Evolutionary conservation across 1,140 invertebrate species (phyloP).

Genomic region (Macrotrachela quadricornifera): DNA sequence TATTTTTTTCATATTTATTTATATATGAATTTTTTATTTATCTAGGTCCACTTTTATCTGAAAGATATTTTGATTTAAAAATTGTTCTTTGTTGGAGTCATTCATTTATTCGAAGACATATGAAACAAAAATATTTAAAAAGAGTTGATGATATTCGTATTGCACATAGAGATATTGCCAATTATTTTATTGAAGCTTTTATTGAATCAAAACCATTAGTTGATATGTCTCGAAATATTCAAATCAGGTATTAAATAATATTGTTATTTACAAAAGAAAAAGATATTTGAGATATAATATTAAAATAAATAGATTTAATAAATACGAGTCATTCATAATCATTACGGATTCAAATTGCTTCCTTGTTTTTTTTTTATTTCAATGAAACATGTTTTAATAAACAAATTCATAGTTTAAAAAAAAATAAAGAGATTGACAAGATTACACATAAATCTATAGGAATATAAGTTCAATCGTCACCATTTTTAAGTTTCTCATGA

Average conservation of each 20-base stretch:
- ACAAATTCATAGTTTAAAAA: too few species aligned
- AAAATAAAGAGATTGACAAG: too few species aligned
- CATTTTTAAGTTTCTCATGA: too few species aligned
- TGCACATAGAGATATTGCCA: conserved; percentile 13
- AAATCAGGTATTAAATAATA: conserved; percentile 4
- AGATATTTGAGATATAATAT: too few species aligned
- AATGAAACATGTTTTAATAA: too few species aligned
- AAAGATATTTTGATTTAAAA: conserved; percentile 16
- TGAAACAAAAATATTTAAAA: conserved; percentile 14
- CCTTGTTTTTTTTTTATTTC: too few species aligned
- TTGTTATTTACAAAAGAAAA: neutral
- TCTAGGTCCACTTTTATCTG: conserved; percentile 14
- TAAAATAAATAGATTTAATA: too few species aligned
- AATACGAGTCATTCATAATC: too few species aligned
- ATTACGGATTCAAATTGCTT: too few species aligned
- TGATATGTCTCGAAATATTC: conserved; percentile 8
- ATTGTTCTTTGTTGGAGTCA: conserved; percentile 17
- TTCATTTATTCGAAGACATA: conserved; percentile 11
- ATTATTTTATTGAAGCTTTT: conserved; percentile 15
- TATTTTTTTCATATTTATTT: conserved; percentile 10
- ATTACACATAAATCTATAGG: too few species aligned
- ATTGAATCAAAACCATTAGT: conserved; percentile 11
- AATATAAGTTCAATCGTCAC: too few species aligned
- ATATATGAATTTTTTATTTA: neutral
- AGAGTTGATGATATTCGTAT: conserved; percentile 8